phyloP scores from a whole-genome alignment of 2,888 invertebrate species.

The Helobdella robusta region DNA sequence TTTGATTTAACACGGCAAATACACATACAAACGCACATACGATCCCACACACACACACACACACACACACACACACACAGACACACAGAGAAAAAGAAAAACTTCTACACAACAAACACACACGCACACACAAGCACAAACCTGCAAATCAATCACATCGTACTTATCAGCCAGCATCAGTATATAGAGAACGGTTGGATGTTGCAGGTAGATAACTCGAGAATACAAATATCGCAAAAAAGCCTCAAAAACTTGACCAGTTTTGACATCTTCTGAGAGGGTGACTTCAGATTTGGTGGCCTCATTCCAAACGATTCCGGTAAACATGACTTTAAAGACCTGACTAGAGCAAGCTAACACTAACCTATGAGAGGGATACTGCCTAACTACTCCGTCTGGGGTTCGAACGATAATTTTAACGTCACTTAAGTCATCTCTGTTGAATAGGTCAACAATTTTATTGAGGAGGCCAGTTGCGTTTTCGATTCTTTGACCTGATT shows the following conservation, averaged over 20 bases:
- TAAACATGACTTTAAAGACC: slow-evolving; percentile 88
- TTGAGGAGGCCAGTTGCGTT: slow-evolving; percentile 43
- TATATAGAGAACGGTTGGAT: slow-evolving; percentile 74
- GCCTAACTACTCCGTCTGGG: slow-evolving; percentile 56
- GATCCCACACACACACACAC: no score
- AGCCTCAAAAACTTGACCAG: not conserved
- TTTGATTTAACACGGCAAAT: no score
- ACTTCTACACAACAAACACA: no score
- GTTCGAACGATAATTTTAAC: slow-evolving; percentile 67
- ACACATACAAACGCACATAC: no score
- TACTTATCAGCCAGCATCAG: slow-evolving; percentile 86
- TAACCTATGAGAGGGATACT: slow-evolving; percentile 77
- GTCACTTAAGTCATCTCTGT: slow-evolving; percentile 79
- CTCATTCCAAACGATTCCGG: slow-evolving; percentile 86
- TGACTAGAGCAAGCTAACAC: slow-evolving; percentile 87
- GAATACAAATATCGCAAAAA: slow-evolving; percentile 9
- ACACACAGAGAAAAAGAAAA: no score
- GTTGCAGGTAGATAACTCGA: slow-evolving; percentile 74
- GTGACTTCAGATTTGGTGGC: slow-evolving; percentile 73
- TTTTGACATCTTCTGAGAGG: not conserved
- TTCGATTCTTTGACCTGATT: slow-evolving; percentile 32
- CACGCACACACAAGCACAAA: no score
- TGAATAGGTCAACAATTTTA: slow-evolving; percentile 72
- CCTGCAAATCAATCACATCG: slow-evolving; percentile 78
- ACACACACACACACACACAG: no score